A percentile compares a stretch with the other conserved stretches of the same genome.
Conservation (phyloP, 2,888 invertebrate genomes). For the Phlogophora meticulosa region DNA sequence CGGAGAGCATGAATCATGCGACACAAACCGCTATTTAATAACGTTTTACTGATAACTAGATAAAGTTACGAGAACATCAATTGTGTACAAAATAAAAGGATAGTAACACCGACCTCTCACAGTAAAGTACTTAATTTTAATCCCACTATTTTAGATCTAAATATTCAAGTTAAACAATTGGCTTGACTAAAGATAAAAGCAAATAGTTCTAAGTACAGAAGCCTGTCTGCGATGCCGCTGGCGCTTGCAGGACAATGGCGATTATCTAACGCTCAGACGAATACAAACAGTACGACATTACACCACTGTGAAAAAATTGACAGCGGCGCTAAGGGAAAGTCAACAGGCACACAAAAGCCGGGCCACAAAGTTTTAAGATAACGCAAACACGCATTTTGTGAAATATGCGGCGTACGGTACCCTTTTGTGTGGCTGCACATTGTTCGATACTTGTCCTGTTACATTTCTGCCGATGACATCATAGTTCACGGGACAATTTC, state of each 20-base stretch:
- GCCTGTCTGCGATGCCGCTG: conserved; percentile 80
- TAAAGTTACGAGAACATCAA: conserved; percentile 75
- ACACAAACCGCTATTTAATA: conserved; percentile 80
- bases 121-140: conserved; percentile 49
- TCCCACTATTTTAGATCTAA: conserved; percentile 53
- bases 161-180: conserved; percentile 65
- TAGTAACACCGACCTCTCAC: conserved; percentile 53
- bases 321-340: conserved; percentile 82
- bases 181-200: conserved; percentile 69
- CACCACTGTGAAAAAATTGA: conserved; percentile 75
- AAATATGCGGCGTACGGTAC: conserved; percentile 80
- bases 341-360: conserved; percentile 80
- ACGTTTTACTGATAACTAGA: conserved; percentile 80
- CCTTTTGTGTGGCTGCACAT: conserved; percentile 71
- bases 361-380: conserved; percentile 75
- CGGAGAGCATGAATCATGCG: conserved; percentile 77
- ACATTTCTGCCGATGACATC: conserved; percentile 62
- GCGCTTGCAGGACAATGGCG: conserved; percentile 81
- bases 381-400: conserved; percentile 79
- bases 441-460: conserved; percentile 68
- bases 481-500: conserved; percentile 42
- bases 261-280: conserved; percentile 81
- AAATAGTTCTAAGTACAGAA: conserved; percentile 78
- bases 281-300: conserved; percentile 83
- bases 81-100: conserved; percentile 72